Base-by-base conservation (phyloP, 2,113 vertebrate species). In the Ageneiosus marmoratus region DNA sequence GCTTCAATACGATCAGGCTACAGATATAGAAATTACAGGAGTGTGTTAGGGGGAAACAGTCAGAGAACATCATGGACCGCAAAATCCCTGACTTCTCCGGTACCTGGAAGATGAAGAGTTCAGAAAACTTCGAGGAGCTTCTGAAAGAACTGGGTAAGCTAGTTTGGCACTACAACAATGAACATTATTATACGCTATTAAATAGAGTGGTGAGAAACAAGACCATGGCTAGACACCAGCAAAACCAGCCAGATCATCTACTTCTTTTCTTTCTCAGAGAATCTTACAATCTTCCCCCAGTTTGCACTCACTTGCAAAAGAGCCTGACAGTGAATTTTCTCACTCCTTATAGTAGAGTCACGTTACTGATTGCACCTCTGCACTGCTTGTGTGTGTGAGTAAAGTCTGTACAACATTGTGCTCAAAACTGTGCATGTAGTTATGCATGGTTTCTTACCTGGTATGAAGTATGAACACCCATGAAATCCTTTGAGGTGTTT, bases 121-220 rank as follows among this genome's bases (percentile, higher is more conserved):
- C 96, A 2, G 96, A 97, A 85, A 96, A 98, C 92, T 98, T 98
- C 79, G 97, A 98, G 86, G 97, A 98, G 67, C 93, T 98, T 62
- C 93, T 98, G 73, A 97, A 97, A 92, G 93, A 90, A 0, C 74
- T 97, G 87, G 95, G 96, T 98, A 91, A 95, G 96, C 89, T 4
- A 29, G 8, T 41, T 34, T 87, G 88, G 32, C 5, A 86, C 37
- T 24, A 65, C 81, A 29, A 58, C 29, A 27, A 79, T 80, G n/a
- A 16, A 50, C 15, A 18, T 73, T 22, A 56, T 74, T 18, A 74
- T 51, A 27, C 15, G 32, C 27, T 32, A 32, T 20, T 20, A 5
- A 0, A 55, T 32, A 53, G 11, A 53, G 22, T 34, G 34, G 3
- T 75, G 48, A 75, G 16, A 53, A 53, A 53, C 27, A 75, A 75